Evolutionary conservation across 1,140 invertebrate genomes (phyloP).

Genomic region (Pseudomyrmex dendroicus): DNA sequence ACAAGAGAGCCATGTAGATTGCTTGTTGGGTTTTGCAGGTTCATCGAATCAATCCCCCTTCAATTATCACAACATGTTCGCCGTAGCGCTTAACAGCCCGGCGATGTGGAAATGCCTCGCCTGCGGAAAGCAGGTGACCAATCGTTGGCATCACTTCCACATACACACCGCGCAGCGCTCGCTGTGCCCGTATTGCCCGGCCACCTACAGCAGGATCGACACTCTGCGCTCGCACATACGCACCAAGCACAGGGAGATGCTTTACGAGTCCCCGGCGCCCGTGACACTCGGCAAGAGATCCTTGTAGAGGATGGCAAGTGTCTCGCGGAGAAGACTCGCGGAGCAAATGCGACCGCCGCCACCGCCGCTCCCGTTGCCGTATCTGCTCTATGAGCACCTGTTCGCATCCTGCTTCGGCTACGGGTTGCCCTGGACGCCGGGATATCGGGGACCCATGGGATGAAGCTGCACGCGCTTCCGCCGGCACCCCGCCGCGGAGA

Average conservation of each 20-base stretch:
- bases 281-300: constrained; percentile 70
- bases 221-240: constrained; percentile 91
- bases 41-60: constrained; percentile 86
- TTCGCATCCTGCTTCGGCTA: constrained; percentile 72
- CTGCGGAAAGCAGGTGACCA: constrained; percentile 94
- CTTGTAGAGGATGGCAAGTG: constrained; percentile 80
- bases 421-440: constrained; percentile 62
- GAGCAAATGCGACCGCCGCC: constrained; percentile 57
- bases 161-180: constrained; percentile 92
- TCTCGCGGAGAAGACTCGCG: constrained; percentile 73
- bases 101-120: constrained; percentile 91
- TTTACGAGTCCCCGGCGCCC: constrained; percentile 74
- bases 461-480: neutral
- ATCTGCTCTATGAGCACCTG: constrained; percentile 64
- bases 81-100: constrained; percentile 88
- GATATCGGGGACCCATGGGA: constrained; percentile 12
- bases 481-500: neutral
- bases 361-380: constrained; percentile 67
- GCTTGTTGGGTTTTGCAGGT: constrained; percentile 82
- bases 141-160: constrained; percentile 94
- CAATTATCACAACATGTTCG: constrained; percentile 92
- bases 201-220: constrained; percentile 94
- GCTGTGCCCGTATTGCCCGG: constrained; percentile 92
- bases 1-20: constrained; percentile 74
- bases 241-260: constrained; percentile 89